These are phyloP conservation scores for Dichetophora obliterata DNA, from an alignment of 2,888 invertebrate genomes.

Conservation along the genomic window DNA sequence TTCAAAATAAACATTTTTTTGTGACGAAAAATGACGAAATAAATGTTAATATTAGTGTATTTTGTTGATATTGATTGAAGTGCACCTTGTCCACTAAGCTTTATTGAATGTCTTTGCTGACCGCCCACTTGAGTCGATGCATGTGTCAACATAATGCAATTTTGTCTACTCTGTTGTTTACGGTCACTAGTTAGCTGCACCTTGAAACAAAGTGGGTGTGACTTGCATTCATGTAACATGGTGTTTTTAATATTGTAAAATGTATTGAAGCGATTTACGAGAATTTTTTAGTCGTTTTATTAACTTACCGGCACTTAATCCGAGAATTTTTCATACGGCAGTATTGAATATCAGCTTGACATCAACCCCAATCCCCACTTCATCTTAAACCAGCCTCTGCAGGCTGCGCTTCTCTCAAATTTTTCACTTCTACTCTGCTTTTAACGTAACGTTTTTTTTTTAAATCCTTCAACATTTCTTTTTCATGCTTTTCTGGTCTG, in stretches of 20 bases:
- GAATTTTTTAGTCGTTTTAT: no score
- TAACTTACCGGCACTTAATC: no score
- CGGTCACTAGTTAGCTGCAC: not conserved
- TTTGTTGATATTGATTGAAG: no score
- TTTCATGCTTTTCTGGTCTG: not conserved
- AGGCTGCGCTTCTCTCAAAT: not conserved
- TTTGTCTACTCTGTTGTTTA: not conserved
- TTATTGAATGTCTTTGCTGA: no score
- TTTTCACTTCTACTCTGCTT: not conserved
- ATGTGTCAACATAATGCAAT: not conserved
- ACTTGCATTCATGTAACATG: not conserved
- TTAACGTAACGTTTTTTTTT: not conserved
- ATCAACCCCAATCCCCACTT: no score
- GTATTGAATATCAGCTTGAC: no score
- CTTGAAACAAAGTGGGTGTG: not conserved
- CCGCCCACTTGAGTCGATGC: not conserved
- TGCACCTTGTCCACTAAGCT: no score
- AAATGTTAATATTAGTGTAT: not conserved
- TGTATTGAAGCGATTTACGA: no score
- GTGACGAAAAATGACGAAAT: not conserved
- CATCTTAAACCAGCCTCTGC: no score
- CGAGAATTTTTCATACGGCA: no score
- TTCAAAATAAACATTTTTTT: not conserved
- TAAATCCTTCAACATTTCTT: not conserved
- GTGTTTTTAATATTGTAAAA: not conserved